Conservation (phyloP, 1,140 invertebrate species). For the Gerris buenoi region DNA sequence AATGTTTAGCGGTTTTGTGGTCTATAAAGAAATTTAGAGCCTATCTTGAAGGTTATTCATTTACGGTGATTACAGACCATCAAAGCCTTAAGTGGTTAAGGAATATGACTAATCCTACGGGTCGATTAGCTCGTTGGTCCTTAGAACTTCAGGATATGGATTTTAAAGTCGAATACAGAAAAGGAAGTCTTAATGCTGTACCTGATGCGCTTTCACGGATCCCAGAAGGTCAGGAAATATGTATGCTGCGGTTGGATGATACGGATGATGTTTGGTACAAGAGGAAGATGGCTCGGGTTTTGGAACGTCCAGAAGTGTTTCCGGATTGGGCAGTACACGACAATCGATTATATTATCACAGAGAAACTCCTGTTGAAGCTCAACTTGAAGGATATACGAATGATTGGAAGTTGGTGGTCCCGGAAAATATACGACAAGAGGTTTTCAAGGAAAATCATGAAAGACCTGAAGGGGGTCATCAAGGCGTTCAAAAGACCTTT, state of each 20-base stretch:
- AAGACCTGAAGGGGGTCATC: neutral
- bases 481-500: neutral
- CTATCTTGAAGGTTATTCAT: slow-evolving; percentile 28
- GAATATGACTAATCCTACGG: slow-evolving; percentile 25
- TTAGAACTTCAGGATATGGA: slow-evolving; percentile 25
- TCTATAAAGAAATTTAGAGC: slow-evolving; percentile 25
- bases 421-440: no score
- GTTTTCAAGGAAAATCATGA: neutral
- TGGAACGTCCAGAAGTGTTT: no score
- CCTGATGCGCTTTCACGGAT: slow-evolving; percentile 26
- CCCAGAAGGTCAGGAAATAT: no score
- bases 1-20: slow-evolving; percentile 30
- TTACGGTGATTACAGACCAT: slow-evolving; percentile 32
- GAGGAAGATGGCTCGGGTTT: no score
- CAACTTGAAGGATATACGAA: no score
- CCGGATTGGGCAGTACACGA: no score
- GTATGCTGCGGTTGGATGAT: no score
- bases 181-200: slow-evolving; percentile 25
- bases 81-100: slow-evolving; percentile 28
- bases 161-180: slow-evolving; percentile 27
- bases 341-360: no score
- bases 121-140: slow-evolving; percentile 17
- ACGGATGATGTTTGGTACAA: no score
- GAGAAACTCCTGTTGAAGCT: no score
- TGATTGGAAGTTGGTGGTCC: no score